Percentiles rank a stretch among this genome's conserved stretches.
These are phyloP conservation scores for Oxytorus armatus DNA, from an alignment of 2,888 invertebrate species.

Conservation along the genomic window DNA sequence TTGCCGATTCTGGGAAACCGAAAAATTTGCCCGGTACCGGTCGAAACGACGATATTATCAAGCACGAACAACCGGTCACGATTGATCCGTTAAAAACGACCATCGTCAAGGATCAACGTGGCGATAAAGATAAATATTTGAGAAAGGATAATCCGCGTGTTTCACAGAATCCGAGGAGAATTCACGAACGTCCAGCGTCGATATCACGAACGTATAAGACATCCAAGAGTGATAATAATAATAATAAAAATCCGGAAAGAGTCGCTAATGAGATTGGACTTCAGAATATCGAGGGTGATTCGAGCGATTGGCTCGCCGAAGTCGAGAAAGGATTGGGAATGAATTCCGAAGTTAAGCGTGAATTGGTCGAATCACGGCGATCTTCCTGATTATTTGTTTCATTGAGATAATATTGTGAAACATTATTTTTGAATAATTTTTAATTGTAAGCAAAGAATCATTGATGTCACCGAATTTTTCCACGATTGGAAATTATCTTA, in stretches of 20 bases:
- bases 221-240: neutral
- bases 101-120: neutral
- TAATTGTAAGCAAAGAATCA: neutral
- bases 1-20: neutral
- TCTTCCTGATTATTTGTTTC: neutral
- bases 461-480: too few species aligned
- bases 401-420: neutral
- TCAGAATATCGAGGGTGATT: constrained; percentile 40
- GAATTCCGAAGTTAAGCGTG: constrained; percentile 34
- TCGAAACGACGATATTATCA: neutral
- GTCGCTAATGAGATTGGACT: constrained; percentile 45
- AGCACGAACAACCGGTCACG: constrained; percentile 24
- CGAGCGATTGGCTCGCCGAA: constrained; percentile 44
- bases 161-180: neutral
- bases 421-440: too few species aligned
- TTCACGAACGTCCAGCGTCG: neutral
- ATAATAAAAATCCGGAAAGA: constrained; percentile 24
- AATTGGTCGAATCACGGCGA: neutral
- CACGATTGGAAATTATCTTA: too few species aligned
- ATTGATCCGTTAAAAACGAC: neutral
- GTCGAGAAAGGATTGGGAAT: constrained; percentile 42
- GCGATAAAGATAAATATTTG: constrained; percentile 24
- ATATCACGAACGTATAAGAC: constrained; percentile 3
- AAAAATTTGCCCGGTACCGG: neutral
- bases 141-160: constrained; percentile 1